Evolutionary conservation across 2,113 vertebrate species (phyloP).

Genomic region (Pogona vitticeps): DNA sequence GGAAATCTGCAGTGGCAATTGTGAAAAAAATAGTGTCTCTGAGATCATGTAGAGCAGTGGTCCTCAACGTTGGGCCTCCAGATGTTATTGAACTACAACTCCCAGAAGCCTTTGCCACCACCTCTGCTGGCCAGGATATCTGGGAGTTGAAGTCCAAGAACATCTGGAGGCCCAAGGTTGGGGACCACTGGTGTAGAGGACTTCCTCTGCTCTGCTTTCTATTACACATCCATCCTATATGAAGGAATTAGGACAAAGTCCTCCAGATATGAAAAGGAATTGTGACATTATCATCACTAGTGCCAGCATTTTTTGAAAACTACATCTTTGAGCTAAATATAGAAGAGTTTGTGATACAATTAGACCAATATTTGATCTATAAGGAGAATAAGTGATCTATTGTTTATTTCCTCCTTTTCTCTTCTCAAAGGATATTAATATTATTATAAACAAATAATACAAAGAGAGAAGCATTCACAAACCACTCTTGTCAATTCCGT

Average conservation of each 20-base stretch:
- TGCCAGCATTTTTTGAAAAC: too few relatives aligned
- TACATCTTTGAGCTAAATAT: background rate
- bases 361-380: too few relatives aligned
- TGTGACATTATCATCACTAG: background rate
- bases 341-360: background rate
- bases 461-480: background rate
- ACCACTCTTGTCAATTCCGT: background rate
- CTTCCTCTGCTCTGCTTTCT: background rate
- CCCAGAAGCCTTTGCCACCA: too few relatives aligned
- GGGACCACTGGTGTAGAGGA: too few relatives aligned
- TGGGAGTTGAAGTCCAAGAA: too few relatives aligned
- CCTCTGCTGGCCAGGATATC: too few relatives aligned
- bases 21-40: too few relatives aligned
- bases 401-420: background rate
- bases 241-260: background rate
- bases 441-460: background rate
- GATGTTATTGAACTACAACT: too few relatives aligned
- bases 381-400: background rate
- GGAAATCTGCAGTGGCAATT: background rate
- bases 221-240: background rate
- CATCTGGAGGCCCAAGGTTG: too few relatives aligned
- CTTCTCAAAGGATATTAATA: background rate
- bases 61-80: too few relatives aligned
- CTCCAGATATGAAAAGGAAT: background rate
- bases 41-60: background rate